phyloP scores from a whole-genome alignment of 2,888 invertebrate species.

The Lymantria monacha region DNA sequence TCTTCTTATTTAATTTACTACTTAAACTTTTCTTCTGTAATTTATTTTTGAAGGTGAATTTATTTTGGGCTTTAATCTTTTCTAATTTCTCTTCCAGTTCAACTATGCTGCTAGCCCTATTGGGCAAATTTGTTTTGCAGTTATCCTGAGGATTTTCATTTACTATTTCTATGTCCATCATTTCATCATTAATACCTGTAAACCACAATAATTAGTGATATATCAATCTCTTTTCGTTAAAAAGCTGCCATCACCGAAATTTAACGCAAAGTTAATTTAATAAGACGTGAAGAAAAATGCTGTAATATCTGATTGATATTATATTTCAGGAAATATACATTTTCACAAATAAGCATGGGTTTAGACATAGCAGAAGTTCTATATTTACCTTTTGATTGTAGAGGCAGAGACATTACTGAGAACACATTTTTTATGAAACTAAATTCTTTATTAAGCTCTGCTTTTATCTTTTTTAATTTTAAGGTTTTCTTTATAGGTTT shows the following conservation, averaged over 20 bases:
- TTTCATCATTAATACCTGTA: constrained; percentile 63
- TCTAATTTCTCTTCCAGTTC: constrained; percentile 85
- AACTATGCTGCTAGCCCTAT: constrained; percentile 83
- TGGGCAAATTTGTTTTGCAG: constrained; percentile 52
- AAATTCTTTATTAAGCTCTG: constrained; percentile 76
- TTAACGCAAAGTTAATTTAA: too few relatives aligned
- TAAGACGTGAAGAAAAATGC: too few relatives aligned
- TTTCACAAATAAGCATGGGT: too few relatives aligned
- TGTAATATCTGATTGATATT: neutral
- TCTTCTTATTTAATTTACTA: constrained; percentile 86
- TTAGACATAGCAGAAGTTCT: too few relatives aligned
- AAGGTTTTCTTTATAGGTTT: constrained; percentile 40
- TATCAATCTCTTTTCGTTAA: neutral
- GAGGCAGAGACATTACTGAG: constrained; percentile 78
- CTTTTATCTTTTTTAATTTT: constrained; percentile 61
- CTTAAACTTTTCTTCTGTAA: constrained; percentile 85
- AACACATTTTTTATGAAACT: constrained; percentile 83
- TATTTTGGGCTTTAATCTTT: constrained; percentile 83
- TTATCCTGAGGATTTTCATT: constrained; percentile 43
- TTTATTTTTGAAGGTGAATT: constrained; percentile 85
- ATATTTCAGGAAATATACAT: too few relatives aligned
- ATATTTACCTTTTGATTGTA: constrained; percentile 62
- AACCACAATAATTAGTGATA: neutral
- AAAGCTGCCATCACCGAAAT: too few relatives aligned
- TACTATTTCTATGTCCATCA: constrained; percentile 60